Conservation (phyloP, 2,888 invertebrate species). For the Hofmannophila pseudospretella region DNA sequence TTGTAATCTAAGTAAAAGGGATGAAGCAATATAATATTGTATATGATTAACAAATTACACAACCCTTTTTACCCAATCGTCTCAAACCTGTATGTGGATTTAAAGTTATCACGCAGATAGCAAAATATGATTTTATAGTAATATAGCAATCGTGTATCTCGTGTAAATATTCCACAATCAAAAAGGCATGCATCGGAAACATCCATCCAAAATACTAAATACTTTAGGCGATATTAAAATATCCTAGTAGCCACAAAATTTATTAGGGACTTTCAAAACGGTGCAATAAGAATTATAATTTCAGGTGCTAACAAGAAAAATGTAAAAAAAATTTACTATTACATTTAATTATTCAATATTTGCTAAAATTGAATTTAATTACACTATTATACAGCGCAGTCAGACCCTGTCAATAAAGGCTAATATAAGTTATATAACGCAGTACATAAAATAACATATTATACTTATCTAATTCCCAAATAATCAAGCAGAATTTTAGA, state of each 20-base stretch:
- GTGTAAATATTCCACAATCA: constrained; percentile 23
- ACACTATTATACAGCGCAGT: constrained; percentile 62
- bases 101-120: constrained; percentile 35
- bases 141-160: constrained; percentile 23
- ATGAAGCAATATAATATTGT: constrained; percentile 52
- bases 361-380: constrained; percentile 62
- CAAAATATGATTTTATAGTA: constrained; percentile 38
- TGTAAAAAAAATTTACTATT: constrained; percentile 56
- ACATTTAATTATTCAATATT: constrained; percentile 53
- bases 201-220: constrained; percentile 28
- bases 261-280: constrained; percentile 44
- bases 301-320: constrained; percentile 61
- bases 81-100: constrained; percentile 52
- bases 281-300: constrained; percentile 57
- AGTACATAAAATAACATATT: not conserved
- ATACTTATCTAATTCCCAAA: constrained; percentile 11
- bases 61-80: constrained; percentile 70
- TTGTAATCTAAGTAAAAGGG: constrained; percentile 33
- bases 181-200: constrained; percentile 24
- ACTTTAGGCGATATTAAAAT: constrained; percentile 28
- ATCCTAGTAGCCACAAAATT: constrained; percentile 36
- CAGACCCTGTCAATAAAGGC: constrained; percentile 74
- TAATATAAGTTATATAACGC: constrained; percentile 32
- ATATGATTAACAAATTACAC: constrained; percentile 71
- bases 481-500: constrained; percentile 20